These are phyloP conservation scores for Lithodes maja DNA, from an alignment of 2,888 invertebrate species.

Conservation along the genomic window DNA sequence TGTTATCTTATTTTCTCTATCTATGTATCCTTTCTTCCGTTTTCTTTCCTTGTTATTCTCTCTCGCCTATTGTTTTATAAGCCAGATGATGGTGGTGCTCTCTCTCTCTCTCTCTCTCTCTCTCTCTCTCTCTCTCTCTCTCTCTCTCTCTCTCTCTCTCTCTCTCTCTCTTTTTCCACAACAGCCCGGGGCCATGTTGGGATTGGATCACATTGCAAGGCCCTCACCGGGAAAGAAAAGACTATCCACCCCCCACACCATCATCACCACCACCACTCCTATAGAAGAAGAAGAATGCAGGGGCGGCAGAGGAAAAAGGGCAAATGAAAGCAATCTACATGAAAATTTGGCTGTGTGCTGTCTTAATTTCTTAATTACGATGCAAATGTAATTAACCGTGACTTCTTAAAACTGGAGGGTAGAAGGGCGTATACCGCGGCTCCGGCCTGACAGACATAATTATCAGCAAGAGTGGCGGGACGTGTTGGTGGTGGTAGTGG, in stretches of 20 bases:
- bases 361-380: slow-evolving; percentile 70
- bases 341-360: slow-evolving; percentile 67
- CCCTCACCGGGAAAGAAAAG: slow-evolving; percentile 14
- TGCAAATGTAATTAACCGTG: slow-evolving; percentile 70
- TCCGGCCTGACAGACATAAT: slow-evolving; percentile 69
- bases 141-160: not conserved
- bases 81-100: no score
- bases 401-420: slow-evolving; percentile 69
- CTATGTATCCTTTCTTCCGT: no score
- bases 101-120: no score
- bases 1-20: no score
- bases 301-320: slow-evolving; percentile 50
- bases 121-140: no score
- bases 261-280: no score
- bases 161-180: slow-evolving; percentile 7
- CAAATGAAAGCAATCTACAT: slow-evolving; percentile 70
- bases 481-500: slow-evolving; percentile 48
- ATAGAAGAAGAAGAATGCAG: slow-evolving; percentile 42
- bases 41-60: no score
- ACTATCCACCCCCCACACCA: not conserved
- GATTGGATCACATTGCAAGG: slow-evolving; percentile 62
- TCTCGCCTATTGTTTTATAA: no score
- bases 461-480: slow-evolving; percentile 62
- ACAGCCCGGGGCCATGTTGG: slow-evolving; percentile 48
- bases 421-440: slow-evolving; percentile 65